Base-by-base conservation (phyloP, 1,140 invertebrate genomes). In the Fragariocoptes setiger region DNA sequence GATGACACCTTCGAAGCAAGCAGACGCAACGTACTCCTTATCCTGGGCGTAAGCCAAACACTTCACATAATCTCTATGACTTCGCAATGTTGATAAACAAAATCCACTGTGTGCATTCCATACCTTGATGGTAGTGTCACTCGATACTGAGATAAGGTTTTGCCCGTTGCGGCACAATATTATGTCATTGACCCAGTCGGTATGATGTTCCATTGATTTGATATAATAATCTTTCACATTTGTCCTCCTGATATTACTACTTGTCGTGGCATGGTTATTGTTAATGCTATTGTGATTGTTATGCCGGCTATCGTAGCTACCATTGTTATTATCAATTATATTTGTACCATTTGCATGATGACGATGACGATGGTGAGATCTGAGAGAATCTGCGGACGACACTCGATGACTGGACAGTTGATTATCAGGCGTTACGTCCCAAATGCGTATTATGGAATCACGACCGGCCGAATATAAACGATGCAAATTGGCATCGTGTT, bases 71-170 rank as follows among this genome's bases (percentile, higher is more conserved):
- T 99, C 92, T 53, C 90, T 90, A 56, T 99, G 90, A 21, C 88
- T 95, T 45, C 88, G 62, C 47, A 99, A 60, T 2, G 85, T 92
- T 0, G 82, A 90, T 79, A 92, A 85, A 55, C 85, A 92, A 55
- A 92, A 92, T n/a, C 86, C 88, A 68, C 95, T 95, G 46, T 90
- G 82, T 14, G 86, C 83, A 63, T 95, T 97, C 92, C 90, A 99
- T 40, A 99, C 80, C 65, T 99, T 99, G 0, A 99, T 85, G 25
- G 90, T 99, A 35, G 88, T 95, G 58, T 99, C 92, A 48, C 82
- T 90, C 53, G 86, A 94, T 2, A 88, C 90, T 42, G 88, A 95
- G 55, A 99, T 94, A 48, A 99, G 67, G 61, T 92, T 86, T 60
- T 80, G 75, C 21, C 86, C 86, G 49, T 76, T 75, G 61, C 86